Conservation (phyloP, 1,140 invertebrate species). For the Ceratosolen fusciceps region DNA sequence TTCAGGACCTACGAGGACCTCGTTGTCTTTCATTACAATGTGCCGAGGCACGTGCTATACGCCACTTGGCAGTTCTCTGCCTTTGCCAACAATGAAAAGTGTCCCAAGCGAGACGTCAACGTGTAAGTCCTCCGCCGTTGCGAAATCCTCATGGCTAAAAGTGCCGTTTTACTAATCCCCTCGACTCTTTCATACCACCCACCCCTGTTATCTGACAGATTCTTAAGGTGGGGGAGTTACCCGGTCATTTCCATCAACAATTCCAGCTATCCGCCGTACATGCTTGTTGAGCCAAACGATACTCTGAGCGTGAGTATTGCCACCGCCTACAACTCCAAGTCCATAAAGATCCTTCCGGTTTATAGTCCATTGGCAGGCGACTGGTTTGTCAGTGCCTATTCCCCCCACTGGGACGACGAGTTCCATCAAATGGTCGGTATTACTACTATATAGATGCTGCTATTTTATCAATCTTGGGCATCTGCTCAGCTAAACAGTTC, state of each 20-base stretch:
- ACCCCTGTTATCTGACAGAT: slow-evolving; percentile 60
- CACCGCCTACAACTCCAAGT: slow-evolving; percentile 68
- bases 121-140: slow-evolving; percentile 63
- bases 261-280: slow-evolving; percentile 66
- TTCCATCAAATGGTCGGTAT: slow-evolving; percentile 73
- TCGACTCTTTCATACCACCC: not conserved
- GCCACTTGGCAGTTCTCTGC: slow-evolving; percentile 75
- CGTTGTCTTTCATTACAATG: slow-evolving; percentile 72
- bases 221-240: slow-evolving; percentile 75
- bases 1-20: slow-evolving; percentile 73
- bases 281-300: slow-evolving; percentile 62
- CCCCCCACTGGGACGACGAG: slow-evolving; percentile 72
- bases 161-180: not conserved
- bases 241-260: slow-evolving; percentile 74
- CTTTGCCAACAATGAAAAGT: slow-evolving; percentile 71
- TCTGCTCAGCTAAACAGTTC: too few species aligned
- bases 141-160: not conserved
- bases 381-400: slow-evolving; percentile 75
- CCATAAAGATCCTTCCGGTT: slow-evolving; percentile 67
- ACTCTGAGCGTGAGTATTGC: slow-evolving; percentile 64
- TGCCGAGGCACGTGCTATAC: slow-evolving; percentile 69
- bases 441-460: not conserved
- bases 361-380: slow-evolving; percentile 73
- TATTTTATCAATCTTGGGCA: not conserved
- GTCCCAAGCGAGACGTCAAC: slow-evolving; percentile 68